Evolutionary conservation across 1,140 invertebrate species (phyloP).

Genomic region (Scaptomyza graminum): DNA sequence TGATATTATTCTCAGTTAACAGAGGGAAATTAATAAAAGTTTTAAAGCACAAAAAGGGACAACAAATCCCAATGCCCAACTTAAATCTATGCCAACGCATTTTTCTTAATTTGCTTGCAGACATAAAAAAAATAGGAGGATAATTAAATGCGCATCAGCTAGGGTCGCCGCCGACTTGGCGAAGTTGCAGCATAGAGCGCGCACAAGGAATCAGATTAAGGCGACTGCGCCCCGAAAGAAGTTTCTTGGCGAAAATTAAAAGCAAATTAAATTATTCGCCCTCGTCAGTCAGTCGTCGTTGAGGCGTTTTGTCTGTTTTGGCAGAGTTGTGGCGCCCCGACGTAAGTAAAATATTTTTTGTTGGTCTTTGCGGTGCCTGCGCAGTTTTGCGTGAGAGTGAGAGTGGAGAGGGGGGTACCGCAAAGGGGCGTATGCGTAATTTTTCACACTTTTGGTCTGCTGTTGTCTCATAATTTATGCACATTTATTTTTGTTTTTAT

Average conservation of each 20-base stretch:
- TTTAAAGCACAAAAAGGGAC: no score
- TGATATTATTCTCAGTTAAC: no score
- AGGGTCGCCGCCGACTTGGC: not conserved
- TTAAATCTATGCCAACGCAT: slow-evolving; percentile 5
- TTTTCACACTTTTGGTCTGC: slow-evolving; percentile 50
- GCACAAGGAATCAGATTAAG: slow-evolving; percentile 28
- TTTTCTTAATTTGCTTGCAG: slow-evolving; percentile 21
- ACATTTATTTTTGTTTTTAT: slow-evolving; percentile 43
- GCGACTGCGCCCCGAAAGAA: slow-evolving; percentile 37
- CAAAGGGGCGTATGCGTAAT: slow-evolving; percentile 53
- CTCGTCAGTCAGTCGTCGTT: no score
- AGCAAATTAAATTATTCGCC: slow-evolving; percentile 58
- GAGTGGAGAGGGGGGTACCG: not conserved
- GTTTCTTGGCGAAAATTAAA: slow-evolving; percentile 55
- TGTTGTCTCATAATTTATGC: slow-evolving; percentile 57
- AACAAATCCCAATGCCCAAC: not conserved
- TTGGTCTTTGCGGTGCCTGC: slow-evolving; percentile 38
- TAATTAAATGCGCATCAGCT: slow-evolving; percentile 26
- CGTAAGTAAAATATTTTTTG: slow-evolving; percentile 25
- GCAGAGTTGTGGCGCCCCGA: slow-evolving; percentile 21
- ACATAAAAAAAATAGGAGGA: not conserved
- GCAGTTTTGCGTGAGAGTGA: not conserved
- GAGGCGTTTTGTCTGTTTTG: slow-evolving; percentile 9
- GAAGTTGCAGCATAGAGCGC: not conserved
- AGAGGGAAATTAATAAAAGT: no score